Evolutionary conservation across 92 coral and sea anemone species (phyloP).

Genomic region (Zoanthus sociatus): DNA sequence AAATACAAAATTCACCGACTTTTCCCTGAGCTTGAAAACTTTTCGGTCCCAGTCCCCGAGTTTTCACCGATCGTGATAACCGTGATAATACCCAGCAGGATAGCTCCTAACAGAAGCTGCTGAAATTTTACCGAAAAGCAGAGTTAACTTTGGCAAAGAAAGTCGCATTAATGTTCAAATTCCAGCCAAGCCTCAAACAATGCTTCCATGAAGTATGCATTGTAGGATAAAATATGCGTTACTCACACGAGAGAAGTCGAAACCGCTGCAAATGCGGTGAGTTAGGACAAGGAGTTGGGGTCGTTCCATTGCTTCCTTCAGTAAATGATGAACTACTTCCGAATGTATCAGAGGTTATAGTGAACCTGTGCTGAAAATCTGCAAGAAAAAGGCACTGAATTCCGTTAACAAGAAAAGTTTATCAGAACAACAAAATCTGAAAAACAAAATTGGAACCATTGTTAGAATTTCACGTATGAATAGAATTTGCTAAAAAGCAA

Average conservation of each 20-base stretch:
- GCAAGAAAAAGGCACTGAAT: not conserved
- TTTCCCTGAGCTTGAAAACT: too few relatives aligned
- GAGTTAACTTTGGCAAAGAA: too few relatives aligned
- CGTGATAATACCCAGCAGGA: too few relatives aligned
- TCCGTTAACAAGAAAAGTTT: not conserved
- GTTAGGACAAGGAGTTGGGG: slow-evolving; percentile 76
- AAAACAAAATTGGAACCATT: too few relatives aligned
- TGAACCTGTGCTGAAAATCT: slow-evolving; percentile 91
- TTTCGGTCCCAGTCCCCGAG: too few relatives aligned
- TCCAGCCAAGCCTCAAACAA: too few relatives aligned
- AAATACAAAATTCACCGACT: too few relatives aligned
- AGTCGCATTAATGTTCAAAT: too few relatives aligned
- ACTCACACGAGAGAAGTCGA: slow-evolving; percentile 84
- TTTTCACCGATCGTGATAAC: too few relatives aligned
- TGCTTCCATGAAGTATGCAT: not conserved
- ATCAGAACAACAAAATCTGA: not conserved
- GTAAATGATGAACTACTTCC: slow-evolving; percentile 66
- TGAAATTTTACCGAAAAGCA: too few relatives aligned
- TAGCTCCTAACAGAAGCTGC: too few relatives aligned
- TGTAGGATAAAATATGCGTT: not conserved
- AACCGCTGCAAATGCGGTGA: slow-evolving; percentile 69
- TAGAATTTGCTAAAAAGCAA: not conserved
- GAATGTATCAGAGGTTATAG: slow-evolving; percentile 82
- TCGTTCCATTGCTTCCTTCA: slow-evolving; percentile 36
- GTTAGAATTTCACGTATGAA: not conserved